These are phyloP conservation scores for Nesogale talazaci DNA, from an alignment of 2,113 vertebrate genomes.

Conservation along the genomic window DNA sequence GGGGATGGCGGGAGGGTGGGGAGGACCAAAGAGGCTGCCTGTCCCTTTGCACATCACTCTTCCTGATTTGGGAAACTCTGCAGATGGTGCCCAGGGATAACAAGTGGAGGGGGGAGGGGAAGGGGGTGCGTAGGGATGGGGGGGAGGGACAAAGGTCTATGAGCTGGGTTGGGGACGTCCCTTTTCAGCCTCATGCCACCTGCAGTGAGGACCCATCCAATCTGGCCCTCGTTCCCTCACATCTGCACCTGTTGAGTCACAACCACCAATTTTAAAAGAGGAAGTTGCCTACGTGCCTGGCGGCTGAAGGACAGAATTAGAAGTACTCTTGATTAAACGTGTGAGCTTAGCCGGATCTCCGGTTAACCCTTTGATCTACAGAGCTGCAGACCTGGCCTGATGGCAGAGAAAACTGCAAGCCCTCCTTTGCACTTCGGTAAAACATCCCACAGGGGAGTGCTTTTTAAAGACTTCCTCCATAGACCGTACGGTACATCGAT, in stretches of 20 bases:
- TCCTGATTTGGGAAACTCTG: background rate
- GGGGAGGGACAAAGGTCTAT: background rate
- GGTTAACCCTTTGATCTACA: constrained; percentile 58
- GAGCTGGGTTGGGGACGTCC: background rate
- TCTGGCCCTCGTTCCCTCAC: constrained; percentile 74
- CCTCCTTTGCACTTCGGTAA: constrained; percentile 28
- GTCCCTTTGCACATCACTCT: background rate
- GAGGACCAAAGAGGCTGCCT: background rate
- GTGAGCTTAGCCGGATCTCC: constrained; percentile 61
- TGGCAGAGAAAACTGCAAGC: constrained; percentile 47
- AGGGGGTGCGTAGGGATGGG: too few species aligned
- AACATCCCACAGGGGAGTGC: background rate
- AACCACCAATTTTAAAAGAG: constrained; percentile 79
- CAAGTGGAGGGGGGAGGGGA: background rate
- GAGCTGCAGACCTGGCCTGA: constrained; percentile 32
- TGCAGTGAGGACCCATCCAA: background rate
- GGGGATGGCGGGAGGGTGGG: background rate
- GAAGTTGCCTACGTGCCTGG: constrained; percentile 85
- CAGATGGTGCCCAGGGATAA: background rate
- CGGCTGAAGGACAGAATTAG: constrained; percentile 82
- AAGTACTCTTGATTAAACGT: constrained; percentile 76
- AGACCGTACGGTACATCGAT: too few species aligned
- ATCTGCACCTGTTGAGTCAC: constrained; percentile 84
- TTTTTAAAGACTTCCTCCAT: background rate
- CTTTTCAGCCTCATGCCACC: constrained; percentile 6